Conservation (phyloP, 2,888 invertebrate genomes). For the Pediacus dermestoides region DNA sequence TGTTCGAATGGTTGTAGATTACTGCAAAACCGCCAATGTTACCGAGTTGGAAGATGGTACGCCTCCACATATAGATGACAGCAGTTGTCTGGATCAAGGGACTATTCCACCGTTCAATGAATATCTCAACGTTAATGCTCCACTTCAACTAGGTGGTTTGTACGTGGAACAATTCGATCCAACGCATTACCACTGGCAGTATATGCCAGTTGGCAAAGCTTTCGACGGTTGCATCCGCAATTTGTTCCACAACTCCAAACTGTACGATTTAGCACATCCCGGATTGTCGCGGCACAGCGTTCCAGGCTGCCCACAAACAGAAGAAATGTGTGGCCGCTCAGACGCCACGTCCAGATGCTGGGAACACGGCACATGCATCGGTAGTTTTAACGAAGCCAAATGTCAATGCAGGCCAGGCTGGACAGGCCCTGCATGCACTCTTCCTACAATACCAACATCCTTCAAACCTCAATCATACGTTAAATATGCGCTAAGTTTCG, state of each 20-base stretch:
- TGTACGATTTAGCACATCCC: conserved; percentile 93
- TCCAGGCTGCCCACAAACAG: conserved; percentile 90
- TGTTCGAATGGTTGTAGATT: conserved; percentile 89
- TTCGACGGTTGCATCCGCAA: conserved; percentile 97
- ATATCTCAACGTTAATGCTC: conserved; percentile 92
- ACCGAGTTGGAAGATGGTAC: conserved; percentile 88
- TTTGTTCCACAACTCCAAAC: conserved; percentile 89
- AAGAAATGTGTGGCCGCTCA: conserved; percentile 85
- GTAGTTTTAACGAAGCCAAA: conserved; percentile 80
- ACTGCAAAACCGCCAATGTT: conserved; percentile 84
- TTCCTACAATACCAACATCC: conserved; percentile 84
- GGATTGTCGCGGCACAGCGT: conserved; percentile 82
- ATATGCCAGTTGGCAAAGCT: conserved; percentile 83
- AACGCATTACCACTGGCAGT: conserved; percentile 84
- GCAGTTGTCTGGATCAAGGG: conserved; percentile 85
- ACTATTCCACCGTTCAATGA: conserved; percentile 92
- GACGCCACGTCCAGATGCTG: conserved; percentile 83
- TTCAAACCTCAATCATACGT: conserved; percentile 93
- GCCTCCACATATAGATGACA: conserved; percentile 83
- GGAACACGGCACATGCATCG: conserved; percentile 93
- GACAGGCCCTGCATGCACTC: conserved; percentile 85
- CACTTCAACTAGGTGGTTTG: conserved; percentile 88
- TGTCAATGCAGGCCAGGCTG: conserved; percentile 96
- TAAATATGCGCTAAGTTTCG: conserved; percentile 93
- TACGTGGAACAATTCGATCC: conserved; percentile 88